Conservation (phyloP, 30 jellyfish, hydroid and myxozoan genomes). For the Cassiopea andromeda region DNA sequence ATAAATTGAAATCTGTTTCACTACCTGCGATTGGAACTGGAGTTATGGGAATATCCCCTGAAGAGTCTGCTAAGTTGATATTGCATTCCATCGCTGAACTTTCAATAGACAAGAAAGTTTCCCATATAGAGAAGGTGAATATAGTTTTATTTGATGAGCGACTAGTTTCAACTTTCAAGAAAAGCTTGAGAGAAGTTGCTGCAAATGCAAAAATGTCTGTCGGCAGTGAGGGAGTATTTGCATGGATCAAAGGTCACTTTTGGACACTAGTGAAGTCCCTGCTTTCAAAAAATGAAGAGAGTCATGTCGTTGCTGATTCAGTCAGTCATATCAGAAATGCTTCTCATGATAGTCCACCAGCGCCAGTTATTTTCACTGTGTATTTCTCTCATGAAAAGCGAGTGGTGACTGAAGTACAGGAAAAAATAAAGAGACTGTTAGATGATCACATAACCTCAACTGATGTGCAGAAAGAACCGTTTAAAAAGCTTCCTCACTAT, state of each 20-base stretch:
- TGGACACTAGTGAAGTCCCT: neutral
- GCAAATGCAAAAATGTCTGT: neutral
- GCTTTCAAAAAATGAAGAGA: neutral
- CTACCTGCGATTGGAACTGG: conserved; percentile 70
- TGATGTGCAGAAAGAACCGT: neutral
- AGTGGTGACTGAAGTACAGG: neutral
- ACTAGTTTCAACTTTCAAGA: conserved; percentile 32
- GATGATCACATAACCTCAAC: conserved; percentile 12
- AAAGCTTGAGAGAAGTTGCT: neutral
- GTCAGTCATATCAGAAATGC: neutral
- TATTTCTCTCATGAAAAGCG: neutral
- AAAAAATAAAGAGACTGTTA: neutral
- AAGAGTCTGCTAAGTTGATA: conserved; percentile 40
- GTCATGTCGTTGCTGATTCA: neutral
- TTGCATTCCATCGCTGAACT: conserved; percentile 47
- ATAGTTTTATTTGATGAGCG: conserved; percentile 29
- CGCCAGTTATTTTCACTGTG: neutral
- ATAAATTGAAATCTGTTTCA: conserved; percentile 19
- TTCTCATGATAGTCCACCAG: neutral
- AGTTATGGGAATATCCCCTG: conserved; percentile 26
- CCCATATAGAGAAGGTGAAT: neutral
- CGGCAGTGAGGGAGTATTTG: neutral
- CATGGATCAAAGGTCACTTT: conserved; percentile 12
- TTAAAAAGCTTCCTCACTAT: neutral
- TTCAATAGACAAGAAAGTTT: neutral